Percentiles rank a stretch among this genome's conserved stretches.
Conservation (phyloP, 2,888 invertebrate genomes). For the Drosophila buzzatii region DNA sequence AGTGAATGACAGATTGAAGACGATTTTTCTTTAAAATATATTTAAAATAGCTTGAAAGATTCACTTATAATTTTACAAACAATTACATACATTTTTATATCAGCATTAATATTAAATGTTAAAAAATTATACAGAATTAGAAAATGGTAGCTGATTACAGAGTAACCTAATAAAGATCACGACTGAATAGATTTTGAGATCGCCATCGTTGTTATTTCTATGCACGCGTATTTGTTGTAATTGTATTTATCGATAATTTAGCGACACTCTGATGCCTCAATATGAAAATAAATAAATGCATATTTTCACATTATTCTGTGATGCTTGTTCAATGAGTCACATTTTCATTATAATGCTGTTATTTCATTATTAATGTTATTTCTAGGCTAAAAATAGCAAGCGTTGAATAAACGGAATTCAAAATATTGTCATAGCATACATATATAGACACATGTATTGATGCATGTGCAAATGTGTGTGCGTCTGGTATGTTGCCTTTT, state of each 20-base stretch:
- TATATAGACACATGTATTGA: conserved; percentile 8
- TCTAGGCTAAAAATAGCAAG: conserved; percentile 53
- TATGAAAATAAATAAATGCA: conserved; percentile 27
- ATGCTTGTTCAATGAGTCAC: conserved; percentile 44
- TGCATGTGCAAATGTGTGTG: conserved; percentile 12
- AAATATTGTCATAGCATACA: conserved; percentile 57
- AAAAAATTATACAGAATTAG: not conserved
- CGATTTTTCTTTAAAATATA: not conserved
- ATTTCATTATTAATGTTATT: conserved; percentile 13
- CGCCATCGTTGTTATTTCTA: not conserved
- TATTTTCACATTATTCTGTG: conserved; percentile 35
- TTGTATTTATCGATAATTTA: conserved; percentile 16
- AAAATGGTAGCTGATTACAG: not conserved
- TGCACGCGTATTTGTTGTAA: not conserved
- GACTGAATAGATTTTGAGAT: conserved; percentile 8
- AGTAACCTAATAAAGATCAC: not conserved
- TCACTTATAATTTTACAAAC: not conserved
- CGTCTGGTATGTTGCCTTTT: conserved; percentile 7
- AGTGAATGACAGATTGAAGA: not conserved
- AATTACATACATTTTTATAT: not conserved
- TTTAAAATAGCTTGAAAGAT: not conserved
- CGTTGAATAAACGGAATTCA: conserved; percentile 48
- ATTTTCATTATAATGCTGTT: conserved; percentile 42
- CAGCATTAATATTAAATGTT: not conserved
- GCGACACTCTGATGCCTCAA: conserved; percentile 23